Percentiles rank a stretch among this genome's conserved stretches.
These are phyloP conservation scores for Rhea pennata DNA, from an alignment of 2,113 vertebrate species.

Conservation along the genomic window DNA sequence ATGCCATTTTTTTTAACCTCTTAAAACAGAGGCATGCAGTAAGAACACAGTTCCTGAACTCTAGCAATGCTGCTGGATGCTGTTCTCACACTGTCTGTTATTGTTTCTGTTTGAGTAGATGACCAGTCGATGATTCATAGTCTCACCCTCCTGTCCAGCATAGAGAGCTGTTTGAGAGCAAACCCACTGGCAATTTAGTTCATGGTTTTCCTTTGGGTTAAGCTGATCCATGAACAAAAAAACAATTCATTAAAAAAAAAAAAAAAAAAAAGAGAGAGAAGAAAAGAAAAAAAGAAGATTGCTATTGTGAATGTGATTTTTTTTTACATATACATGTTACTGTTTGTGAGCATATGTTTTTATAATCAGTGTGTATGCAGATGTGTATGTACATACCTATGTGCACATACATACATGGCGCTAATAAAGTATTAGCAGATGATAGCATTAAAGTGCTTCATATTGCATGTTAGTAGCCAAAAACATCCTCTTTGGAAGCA, in stretches of 20 bases:
- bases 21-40: not conserved
- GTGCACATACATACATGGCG: not conserved
- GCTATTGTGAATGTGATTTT: not conserved
- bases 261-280: not conserved
- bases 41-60: not conserved
- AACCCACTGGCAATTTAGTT: conserved; percentile 3
- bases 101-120: not conserved
- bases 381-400: not conserved
- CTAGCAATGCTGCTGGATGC: not conserved
- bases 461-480: not conserved
- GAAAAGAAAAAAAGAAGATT: not conserved
- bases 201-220: not conserved
- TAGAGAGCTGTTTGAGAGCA: conserved; percentile 38
- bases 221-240: not conserved
- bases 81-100: not conserved
- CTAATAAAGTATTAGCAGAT: not conserved
- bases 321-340: not conserved
- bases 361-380: not conserved
- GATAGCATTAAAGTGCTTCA: not conserved
- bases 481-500: not conserved
- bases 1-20: not conserved
- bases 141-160: not conserved
- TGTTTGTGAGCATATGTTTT: not conserved
- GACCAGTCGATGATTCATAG: conserved; percentile 40
- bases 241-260: not conserved